Base-by-base conservation (phyloP, 2,888 invertebrate species). In the Petrophora chlorosata region DNA sequence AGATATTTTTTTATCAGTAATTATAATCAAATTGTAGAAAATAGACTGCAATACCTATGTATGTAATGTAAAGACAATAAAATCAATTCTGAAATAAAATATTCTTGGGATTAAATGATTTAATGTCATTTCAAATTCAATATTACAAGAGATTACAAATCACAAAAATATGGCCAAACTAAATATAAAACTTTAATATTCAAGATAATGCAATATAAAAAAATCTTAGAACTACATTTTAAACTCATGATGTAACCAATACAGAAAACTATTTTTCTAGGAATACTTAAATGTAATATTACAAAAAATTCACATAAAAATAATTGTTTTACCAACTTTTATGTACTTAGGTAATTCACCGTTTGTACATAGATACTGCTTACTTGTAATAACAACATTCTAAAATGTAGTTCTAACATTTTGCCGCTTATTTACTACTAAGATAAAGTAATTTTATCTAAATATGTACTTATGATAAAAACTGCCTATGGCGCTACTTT, bases 81-180 rank as follows among this genome's bases (percentile, higher is more conserved):
- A 19, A 19, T n/a, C n/a, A 19, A 19, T 4, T 23, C 36, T 8
- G 15, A 17, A 45, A 36, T 32, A 51, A 42, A 43, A 42, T 9
- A 36, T n/a, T 30, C 26, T n/a, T 5, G 63, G 64, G 76, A 69
- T 68, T 76, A 76, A 56, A 76, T 63, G 66, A 59, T 77, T 79
- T 77, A 76, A 74, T 77, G 50, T 39, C 56, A 59, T 56, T 63
- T 60, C 10, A 25, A n/a, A n/a, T n/a, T n/a, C n/a, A 57, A 62
- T 62, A 66, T 50, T 67, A 71, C 49, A 70, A 61, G 54, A 65
- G 65, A 70, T 67, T 72, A 73, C 56, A 63, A 70, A 67, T 67
- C 68, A 59, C 71, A 77, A 75, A 72, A 70, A 73, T 79, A 80
- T 80, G 80, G 78, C 80, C 67, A 67, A 65, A 60, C 52, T 58